Base-by-base conservation (phyloP, 2,797 vertebrate genomes). In the Coracias cyanogaster region DNA sequence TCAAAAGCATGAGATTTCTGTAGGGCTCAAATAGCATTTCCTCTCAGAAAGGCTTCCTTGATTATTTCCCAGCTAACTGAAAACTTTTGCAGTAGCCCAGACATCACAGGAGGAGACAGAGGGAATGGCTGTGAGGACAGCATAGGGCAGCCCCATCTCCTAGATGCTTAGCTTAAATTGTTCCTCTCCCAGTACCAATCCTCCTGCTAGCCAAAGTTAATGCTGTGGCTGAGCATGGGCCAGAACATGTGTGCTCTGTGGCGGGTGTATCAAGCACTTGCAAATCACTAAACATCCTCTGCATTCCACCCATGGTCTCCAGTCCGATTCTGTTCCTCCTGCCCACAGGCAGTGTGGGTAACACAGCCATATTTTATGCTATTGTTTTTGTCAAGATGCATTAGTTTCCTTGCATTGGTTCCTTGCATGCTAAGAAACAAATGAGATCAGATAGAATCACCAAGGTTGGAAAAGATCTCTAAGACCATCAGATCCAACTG, bases 381-480 rank as follows among this genome's bases (percentile, higher is more conserved):
- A 0, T 22, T 35, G 7, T 46, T 15, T 5, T 28, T 29, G 18
- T 7, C 11, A 0, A 0, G 1, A 19, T 70, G n/a, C 52, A 90
- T 87, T 70, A 26, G 71, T 79, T 93, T 82, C 79, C 57, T n/a
- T n/a, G n/a, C n/a, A n/a, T n/a, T 31, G 5, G 0, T 43, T 43
- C 41, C 12, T 74, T 78, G 37, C 1, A 1, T 22, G 41, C 16
- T 48, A 49, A 89, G 41, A 51, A 89, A 26, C 7, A 51, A 64
- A 69, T 18, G 41, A 18, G 29, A 3, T 39, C 8, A 37, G 37
- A 37, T 37, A 37, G 37, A 37, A 37, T 37, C 37, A 37, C 37
- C 37, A 37, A 37, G 37, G 37, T 37, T 37, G 37, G 37, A 37
- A 37, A 37, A 37, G 37, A 37, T 37, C 37, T 37, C 37, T 37